phyloP scores from a whole-genome alignment of 2,797 vertebrate genomes.

The Crossoptilon crossoptilon region DNA sequence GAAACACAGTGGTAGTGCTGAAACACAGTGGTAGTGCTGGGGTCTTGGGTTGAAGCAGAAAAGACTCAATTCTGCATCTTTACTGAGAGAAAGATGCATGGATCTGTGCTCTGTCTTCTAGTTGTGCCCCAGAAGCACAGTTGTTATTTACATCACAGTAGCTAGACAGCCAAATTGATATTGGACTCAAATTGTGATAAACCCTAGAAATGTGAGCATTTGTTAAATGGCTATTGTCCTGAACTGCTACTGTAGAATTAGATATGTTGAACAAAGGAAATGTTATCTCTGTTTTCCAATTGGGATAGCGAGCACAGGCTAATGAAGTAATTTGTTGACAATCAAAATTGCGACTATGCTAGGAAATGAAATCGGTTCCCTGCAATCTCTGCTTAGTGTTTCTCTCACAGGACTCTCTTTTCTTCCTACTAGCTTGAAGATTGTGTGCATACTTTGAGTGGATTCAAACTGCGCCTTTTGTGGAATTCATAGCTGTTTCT shows the following conservation, averaged over 20 bases:
- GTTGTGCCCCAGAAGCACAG: neutral
- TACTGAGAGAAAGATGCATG: neutral
- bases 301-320: neutral
- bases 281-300: neutral
- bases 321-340: constrained; percentile 12
- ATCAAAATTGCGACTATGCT: neutral
- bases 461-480: neutral
- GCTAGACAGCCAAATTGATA: constrained; percentile 17
- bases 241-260: constrained; percentile 18
- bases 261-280: constrained; percentile 28
- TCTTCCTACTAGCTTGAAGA: neutral
- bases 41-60: neutral
- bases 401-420: neutral
- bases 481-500: neutral
- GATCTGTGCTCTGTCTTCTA: neutral
- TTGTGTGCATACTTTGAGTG: neutral
- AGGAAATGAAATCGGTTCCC: neutral
- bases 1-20: neutral
- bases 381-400: neutral
- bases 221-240: constrained; percentile 31
- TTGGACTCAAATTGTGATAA: constrained; percentile 1
- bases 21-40: neutral
- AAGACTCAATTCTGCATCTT: neutral
- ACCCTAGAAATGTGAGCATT: constrained; percentile 38
- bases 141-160: constrained; percentile 10